Evolutionary conservation across 2,113 vertebrate species (phyloP).

Genomic region (Amblyopsis rosae): DNA sequence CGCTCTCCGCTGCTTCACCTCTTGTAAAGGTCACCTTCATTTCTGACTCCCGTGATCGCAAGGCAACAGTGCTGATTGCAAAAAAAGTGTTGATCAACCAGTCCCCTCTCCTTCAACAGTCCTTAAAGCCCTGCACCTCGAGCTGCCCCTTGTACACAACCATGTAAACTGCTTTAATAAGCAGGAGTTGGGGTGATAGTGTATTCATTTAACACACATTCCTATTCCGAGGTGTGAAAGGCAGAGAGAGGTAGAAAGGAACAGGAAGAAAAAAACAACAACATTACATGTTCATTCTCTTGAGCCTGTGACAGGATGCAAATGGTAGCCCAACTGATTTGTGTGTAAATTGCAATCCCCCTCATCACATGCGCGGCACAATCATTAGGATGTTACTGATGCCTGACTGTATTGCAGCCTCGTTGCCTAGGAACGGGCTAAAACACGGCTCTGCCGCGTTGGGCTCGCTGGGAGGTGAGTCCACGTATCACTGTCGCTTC

Average conservation of each 20-base stretch:
- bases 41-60: constrained; percentile 16
- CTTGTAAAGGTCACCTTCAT: constrained; percentile 48
- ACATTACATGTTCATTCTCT: constrained; percentile 58
- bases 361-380: constrained; percentile 68
- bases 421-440: constrained; percentile 81
- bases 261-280: constrained; percentile 16
- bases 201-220: constrained; percentile 51
- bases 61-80: constrained; percentile 19
- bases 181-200: constrained; percentile 33
- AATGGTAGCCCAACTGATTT: constrained; percentile 72
- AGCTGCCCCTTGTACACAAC: constrained; percentile 28
- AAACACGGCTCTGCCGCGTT: constrained; percentile 73
- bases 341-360: constrained; percentile 75
- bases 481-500: constrained; percentile 79
- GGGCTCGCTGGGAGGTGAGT: constrained; percentile 75
- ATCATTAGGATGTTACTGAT: constrained; percentile 82
- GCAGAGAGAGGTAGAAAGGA: constrained; percentile 20
- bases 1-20: constrained; percentile 29
- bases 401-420: constrained; percentile 75
- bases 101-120: constrained; percentile 14
- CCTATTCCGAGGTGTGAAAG: constrained; percentile 46
- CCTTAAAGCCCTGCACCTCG: constrained; percentile 16
- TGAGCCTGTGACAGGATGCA: constrained; percentile 62
- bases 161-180: constrained; percentile 27
- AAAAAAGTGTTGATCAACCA: constrained; percentile 11